phyloP scores from a whole-genome alignment of 2,888 invertebrate species.

The Noctua janthe region DNA sequence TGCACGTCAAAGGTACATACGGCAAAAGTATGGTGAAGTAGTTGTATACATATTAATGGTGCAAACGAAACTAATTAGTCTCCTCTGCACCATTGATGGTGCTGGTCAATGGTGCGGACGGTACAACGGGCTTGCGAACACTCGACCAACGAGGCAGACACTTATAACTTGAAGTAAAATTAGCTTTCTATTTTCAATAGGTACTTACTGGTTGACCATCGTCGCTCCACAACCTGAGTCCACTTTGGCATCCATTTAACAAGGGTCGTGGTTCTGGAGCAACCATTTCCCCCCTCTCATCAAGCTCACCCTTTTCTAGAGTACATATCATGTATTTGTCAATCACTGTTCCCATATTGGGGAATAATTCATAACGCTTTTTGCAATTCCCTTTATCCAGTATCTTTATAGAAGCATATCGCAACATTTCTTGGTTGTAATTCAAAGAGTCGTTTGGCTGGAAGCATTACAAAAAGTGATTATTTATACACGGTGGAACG shows the following conservation, averaged over 20 bases:
- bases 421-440: slow-evolving; percentile 65
- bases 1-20: no score
- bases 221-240: background rate
- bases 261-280: background rate
- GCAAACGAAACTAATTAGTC: no score
- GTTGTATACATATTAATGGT: no score
- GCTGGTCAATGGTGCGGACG: no score
- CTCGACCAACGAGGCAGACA: no score
- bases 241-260: slow-evolving; percentile 16
- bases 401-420: slow-evolving; percentile 65
- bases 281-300: slow-evolving; percentile 47
- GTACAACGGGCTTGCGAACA: no score
- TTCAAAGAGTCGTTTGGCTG: slow-evolving; percentile 64
- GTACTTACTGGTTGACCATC: slow-evolving; percentile 18
- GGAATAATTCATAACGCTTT: slow-evolving; percentile 49
- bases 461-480: slow-evolving; percentile 6
- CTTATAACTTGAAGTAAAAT: background rate
- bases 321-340: slow-evolving; percentile 77
- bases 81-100: no score
- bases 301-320: slow-evolving; percentile 60
- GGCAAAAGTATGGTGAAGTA: no score
- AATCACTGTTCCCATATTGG: slow-evolving; percentile 63
- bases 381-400: slow-evolving; percentile 68
- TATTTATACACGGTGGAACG: background rate
- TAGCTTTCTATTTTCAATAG: background rate